Percentiles rank a stretch among this genome's conserved stretches.
Conservation (phyloP, 92 coral and sea anemone genomes). For the Pocillopora grandis region DNA sequence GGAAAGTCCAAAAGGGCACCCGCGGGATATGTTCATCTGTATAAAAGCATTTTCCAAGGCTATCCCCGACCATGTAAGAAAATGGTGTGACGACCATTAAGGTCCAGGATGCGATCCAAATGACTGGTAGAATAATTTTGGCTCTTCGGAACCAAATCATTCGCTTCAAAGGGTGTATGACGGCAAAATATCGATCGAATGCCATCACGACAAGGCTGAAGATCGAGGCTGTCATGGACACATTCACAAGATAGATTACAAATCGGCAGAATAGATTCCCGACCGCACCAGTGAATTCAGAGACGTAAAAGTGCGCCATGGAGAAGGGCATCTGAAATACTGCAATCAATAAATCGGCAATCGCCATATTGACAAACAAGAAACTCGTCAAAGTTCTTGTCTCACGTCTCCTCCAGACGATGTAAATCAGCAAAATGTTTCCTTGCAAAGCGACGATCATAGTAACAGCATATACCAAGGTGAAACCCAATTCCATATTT, state of each 20-base stretch:
- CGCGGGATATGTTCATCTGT: background rate
- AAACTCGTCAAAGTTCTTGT: background rate
- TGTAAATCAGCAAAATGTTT: background rate
- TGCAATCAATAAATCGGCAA: background rate
- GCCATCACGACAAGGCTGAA: background rate
- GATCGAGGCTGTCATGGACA: background rate
- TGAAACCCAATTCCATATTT: background rate
- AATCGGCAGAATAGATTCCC: background rate
- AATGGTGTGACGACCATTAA: background rate
- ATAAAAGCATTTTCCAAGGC: background rate
- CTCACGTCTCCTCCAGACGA: conserved; percentile 3
- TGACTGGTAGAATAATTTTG: background rate
- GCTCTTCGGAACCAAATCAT: conserved; percentile 2
- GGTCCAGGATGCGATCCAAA: background rate
- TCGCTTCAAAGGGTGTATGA: background rate
- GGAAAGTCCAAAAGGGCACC: background rate
- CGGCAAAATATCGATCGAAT: background rate
- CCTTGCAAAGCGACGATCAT: background rate
- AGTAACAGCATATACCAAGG: background rate
- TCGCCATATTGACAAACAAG: conserved; percentile 6
- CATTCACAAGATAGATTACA: background rate
- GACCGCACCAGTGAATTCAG: background rate
- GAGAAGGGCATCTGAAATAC: background rate
- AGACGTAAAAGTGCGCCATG: background rate
- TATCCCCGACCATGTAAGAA: background rate